Base-by-base conservation (phyloP, 2,888 invertebrate species). In the Caprella mutica region DNA sequence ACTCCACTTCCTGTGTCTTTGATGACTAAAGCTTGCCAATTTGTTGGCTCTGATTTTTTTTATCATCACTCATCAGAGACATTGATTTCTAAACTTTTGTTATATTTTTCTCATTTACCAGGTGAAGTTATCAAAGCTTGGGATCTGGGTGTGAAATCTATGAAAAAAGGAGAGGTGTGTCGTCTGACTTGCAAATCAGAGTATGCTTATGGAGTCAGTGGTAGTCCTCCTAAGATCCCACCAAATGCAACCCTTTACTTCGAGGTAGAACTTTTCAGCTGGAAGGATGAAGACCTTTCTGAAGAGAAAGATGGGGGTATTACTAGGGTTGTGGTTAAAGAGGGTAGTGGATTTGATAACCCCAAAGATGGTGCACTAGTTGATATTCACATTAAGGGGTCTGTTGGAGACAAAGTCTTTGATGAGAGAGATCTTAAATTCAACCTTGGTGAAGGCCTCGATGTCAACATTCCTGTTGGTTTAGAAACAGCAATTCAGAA, bases 141-240 rank as follows among this genome's bases (percentile, higher is more conserved):
- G 87, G 96, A 97, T 69, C 78, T 89, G 66, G 94, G 92, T 27
- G 84, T 97, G 17, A 85, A 87, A 0, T 85, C 89, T 0, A 97
- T 98, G 97, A 87, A 84, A 73, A 83, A 83, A 68, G 88, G 89
- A 0, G 94, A 96, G 74, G 77, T 85, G 52, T 85, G 88, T 48
- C 76, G 82, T 53, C 74, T 97, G 51, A 87, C 84, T 0, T 91
- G 93, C 75, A 82, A 84, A 52, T 79, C 93, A 0, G 83, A 89
- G 59, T 96, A 92, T 75, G 96, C 90, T 0, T 96, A 96, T 70
- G 94, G 94, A 5, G 79, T 79, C 64, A 71, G 73, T 26, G 94
- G 93, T 56, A 84, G 82, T 68, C 85, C 85, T 1, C 92, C 93
- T 2, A 85, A 81, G 69, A 94, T 97, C 67, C 92, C 92, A 26